phyloP scores from a whole-genome alignment of 2,113 vertebrate genomes.

The Sus scrofa region T2T-Sscrofa CM000824.6:157891001-157891500 shows the following conservation, averaged over 20 bases:
- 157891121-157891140: slow-evolving; percentile 36
- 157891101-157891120: slow-evolving; percentile 34
- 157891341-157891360: too few relatives aligned
- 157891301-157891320: too few relatives aligned
- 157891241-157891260: too few relatives aligned
- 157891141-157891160: neutral
- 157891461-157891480: slow-evolving; percentile 51
- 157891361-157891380: too few relatives aligned
- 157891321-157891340: too few relatives aligned
- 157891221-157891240: too few relatives aligned
- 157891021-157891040: neutral
- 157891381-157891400: too few relatives aligned
- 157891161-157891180: neutral
- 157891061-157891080: neutral
- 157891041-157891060: neutral
- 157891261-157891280: too few relatives aligned
- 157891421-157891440: slow-evolving; percentile 6
- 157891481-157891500: neutral
- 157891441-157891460: slow-evolving; percentile 45
- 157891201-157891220: too few relatives aligned
- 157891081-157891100: neutral
- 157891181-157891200: too few relatives aligned
- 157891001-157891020: neutral
- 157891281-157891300: too few relatives aligned
- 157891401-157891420: neutral